These are phyloP conservation scores for Cyprinus carpio DNA, from an alignment of 2,113 vertebrate species.

Conservation along the genomic window DNA sequence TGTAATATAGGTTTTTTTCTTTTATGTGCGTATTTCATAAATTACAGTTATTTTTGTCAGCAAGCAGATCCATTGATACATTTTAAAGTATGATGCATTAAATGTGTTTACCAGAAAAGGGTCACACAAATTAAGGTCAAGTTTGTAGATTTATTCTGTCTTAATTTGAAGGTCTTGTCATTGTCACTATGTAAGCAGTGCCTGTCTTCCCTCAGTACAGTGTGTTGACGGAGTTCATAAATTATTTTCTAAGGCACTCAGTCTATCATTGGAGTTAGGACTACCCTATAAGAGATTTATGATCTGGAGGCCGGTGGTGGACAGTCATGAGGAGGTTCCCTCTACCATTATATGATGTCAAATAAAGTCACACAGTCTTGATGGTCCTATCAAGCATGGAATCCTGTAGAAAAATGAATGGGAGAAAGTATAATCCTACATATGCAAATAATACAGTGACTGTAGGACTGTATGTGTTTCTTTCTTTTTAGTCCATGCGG, in stretches of 20 bases:
- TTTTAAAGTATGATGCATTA: neutral
- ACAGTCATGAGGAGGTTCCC: neutral
- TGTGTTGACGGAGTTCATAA: constrained; percentile 26
- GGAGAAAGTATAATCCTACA: neutral
- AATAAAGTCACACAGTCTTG: neutral
- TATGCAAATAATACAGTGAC: neutral
- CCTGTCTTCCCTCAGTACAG: neutral
- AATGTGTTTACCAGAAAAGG: neutral
- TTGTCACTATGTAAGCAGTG: neutral
- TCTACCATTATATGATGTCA: neutral
- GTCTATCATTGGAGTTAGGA: constrained; percentile 26
- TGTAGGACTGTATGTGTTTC: neutral
- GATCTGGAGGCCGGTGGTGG: neutral
- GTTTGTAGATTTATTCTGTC: neutral
- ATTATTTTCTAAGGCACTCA: neutral
- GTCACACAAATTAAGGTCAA: neutral
- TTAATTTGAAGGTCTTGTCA: neutral
- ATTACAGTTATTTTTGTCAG: neutral
- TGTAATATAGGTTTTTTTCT: too few species aligned
- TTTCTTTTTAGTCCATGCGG: neutral
- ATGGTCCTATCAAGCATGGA: neutral
- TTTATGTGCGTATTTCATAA: neutral
- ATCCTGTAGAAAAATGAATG: neutral
- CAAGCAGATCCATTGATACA: neutral
- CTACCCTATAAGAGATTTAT: constrained; percentile 26